Evolutionary conservation across 2,113 vertebrate genomes (phyloP).

Genomic region (Apaloderma vittatum): DNA sequence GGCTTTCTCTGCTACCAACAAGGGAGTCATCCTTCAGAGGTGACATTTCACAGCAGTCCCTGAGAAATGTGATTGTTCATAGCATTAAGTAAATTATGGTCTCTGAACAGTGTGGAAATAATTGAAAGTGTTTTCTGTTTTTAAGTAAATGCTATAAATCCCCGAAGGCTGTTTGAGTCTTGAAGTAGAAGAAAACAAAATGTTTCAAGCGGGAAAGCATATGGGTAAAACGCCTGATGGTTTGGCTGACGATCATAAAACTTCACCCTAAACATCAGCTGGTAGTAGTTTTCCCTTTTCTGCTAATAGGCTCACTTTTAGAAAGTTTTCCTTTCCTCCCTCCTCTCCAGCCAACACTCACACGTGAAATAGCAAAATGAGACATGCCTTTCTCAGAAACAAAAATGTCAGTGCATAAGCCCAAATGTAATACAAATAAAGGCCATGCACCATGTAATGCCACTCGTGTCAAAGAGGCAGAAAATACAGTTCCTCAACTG

Average conservation of each 20-base stretch:
- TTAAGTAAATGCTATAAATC: conserved; percentile 84
- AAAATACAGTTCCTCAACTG: neutral
- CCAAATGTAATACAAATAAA: neutral
- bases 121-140: conserved; percentile 84
- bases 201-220: conserved; percentile 2
- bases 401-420: neutral
- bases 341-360: neutral
- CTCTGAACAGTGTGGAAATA: conserved; percentile 75
- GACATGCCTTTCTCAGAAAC: neutral
- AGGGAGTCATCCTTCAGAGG: conserved; percentile 81
- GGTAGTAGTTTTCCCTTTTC: neutral
- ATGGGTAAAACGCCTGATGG: neutral
- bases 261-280: conserved; percentile 21
- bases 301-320: neutral
- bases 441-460: neutral
- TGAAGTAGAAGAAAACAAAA: conserved; percentile 20
- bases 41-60: conserved; percentile 82
- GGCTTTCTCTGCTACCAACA: conserved; percentile 74
- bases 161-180: conserved; percentile 52
- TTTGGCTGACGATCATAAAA: neutral
- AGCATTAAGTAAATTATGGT: conserved; percentile 83
- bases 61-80: conserved; percentile 75
- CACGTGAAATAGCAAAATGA: neutral
- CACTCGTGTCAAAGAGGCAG: neutral
- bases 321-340: neutral